These are phyloP conservation scores for Cinara cedri DNA, from an alignment of 2,888 invertebrate species.

Conservation along the genomic window DNA sequence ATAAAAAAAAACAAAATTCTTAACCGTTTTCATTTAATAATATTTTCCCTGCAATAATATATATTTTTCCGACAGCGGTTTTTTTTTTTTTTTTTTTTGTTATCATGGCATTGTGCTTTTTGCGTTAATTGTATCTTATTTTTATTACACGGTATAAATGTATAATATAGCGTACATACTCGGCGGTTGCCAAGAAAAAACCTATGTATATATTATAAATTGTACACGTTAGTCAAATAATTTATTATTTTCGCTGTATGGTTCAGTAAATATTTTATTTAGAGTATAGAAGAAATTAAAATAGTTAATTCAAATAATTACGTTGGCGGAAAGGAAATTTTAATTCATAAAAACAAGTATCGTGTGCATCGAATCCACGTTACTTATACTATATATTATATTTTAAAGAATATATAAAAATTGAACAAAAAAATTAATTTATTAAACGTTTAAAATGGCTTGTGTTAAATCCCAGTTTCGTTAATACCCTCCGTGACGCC, in stretches of 20 bases:
- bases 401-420: background rate
- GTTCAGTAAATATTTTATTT: slow-evolving; percentile 25
- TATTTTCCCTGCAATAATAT: no score
- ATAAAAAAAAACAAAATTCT: background rate
- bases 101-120: background rate
- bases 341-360: slow-evolving; percentile 4
- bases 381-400: background rate
- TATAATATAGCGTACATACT: background rate
- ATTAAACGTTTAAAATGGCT: no score
- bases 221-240: slow-evolving; percentile 2
- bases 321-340: background rate
- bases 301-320: slow-evolving; percentile 30
- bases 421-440: background rate
- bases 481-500: no score
- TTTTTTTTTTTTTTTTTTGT: no score
- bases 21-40: no score
- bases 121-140: slow-evolving; percentile 35
- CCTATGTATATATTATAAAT: slow-evolving; percentile 6
- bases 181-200: slow-evolving; percentile 28
- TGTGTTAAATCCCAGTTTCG: no score
- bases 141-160: slow-evolving; percentile 11
- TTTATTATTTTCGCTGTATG: slow-evolving; percentile 19
- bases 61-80: no score
- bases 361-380: background rate
- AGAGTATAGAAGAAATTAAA: slow-evolving; percentile 13